phyloP scores from a whole-genome alignment of 2,888 invertebrate species.

The Brachynemurus nebulosus region DNA sequence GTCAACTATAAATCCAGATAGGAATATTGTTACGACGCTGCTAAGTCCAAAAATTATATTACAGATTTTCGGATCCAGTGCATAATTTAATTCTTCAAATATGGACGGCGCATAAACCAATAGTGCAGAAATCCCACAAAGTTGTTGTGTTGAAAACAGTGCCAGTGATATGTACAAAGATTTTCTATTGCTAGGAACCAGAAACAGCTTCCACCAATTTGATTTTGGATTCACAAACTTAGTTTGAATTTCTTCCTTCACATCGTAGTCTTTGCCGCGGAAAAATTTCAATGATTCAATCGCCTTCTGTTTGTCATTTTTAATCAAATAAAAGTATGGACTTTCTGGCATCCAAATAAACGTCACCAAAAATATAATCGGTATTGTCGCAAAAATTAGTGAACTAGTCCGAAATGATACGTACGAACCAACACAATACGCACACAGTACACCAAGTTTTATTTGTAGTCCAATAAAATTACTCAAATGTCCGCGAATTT shows the following conservation, averaged over 20 bases:
- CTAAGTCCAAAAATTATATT: constrained; percentile 24
- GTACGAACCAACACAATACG: constrained; percentile 27
- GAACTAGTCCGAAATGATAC: constrained; percentile 32
- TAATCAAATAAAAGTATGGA: constrained; percentile 5
- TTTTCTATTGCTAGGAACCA: constrained; percentile 37
- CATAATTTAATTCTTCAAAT: constrained; percentile 23
- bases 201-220: constrained; percentile 34
- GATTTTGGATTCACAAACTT: constrained; percentile 34
- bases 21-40: constrained; percentile 37
- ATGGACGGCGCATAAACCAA: constrained; percentile 38
- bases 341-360: constrained; percentile 8
- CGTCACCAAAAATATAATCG: background rate
- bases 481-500: constrained; percentile 35
- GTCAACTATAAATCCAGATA: constrained; percentile 38
- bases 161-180: constrained; percentile 43
- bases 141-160: constrained; percentile 32
- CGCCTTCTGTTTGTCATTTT: background rate
- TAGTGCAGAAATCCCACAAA: constrained; percentile 42
- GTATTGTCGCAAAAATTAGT: constrained; percentile 27
- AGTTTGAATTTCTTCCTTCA: constrained; percentile 23
- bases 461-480: constrained; percentile 36
- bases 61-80: constrained; percentile 24
- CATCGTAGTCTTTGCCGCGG: constrained; percentile 21
- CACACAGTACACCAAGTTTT: constrained; percentile 34
- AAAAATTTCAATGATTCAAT: background rate